Base-by-base conservation (phyloP, 2,113 vertebrate species). In the Pampusana beccarii region DNA sequence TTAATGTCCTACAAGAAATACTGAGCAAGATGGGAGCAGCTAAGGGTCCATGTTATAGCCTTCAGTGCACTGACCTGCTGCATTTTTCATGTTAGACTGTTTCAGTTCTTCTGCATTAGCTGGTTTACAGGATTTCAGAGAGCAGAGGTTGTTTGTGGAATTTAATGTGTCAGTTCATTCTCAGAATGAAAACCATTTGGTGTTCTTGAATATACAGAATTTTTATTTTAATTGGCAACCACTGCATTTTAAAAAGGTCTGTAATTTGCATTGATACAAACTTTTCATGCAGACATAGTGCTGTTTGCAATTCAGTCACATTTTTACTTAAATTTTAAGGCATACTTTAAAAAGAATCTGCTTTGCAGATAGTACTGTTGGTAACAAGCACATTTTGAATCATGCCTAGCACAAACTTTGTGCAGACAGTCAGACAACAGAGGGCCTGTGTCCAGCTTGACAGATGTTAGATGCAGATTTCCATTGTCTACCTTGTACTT, bases 361-460 rank as follows among this genome's bases (percentile, higher is more conserved):
- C 81, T 86, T 77, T 87, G 72, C 66, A 95, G 73, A 57, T 90
- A 96, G 73, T 86, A 71, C 29, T 58, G 34, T 72, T 66, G 21
- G 48, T 90, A 58, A 87, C 31, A 73, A 80, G 67, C 65, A 85
- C 73, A 13, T 36, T 94, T 91, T 95, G 89, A 89, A 48, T 88
- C 57, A 79, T 24, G 51, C 64, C 64, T 71, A 80, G 29, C 34
- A 40, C 51, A 92, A 97, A 96, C 85, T 88, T 86, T 82, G 71
- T 96, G 89, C 90, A 95, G 92, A 48, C 92, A 69, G 67, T 36
- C 81, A 95, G 88, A 97, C 94, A 97, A 97, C 90, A 79, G 81
- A 73, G 95, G 96, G 95, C 82, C 85, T 34, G 8, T 89, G 73
- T 94, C 92, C 93, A 95, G 87, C 78, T 15, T 81, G 66, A 86